Conservation (phyloP, 2,888 invertebrate genomes). For the Magallana nippona region DNA sequence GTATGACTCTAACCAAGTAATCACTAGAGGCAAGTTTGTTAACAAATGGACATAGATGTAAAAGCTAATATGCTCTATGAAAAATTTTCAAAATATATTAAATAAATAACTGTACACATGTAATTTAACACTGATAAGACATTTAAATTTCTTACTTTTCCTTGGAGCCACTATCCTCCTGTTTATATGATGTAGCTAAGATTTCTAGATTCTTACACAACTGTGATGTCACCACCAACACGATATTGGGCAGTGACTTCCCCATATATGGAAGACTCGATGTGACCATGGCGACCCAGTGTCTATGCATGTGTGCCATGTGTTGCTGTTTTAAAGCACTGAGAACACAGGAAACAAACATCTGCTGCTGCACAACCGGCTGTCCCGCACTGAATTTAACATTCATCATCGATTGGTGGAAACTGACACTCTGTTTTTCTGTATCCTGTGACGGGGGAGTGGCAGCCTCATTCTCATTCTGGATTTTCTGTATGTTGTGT, state of each 20-base stretch:
- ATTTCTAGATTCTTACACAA: slow-evolving; percentile 89
- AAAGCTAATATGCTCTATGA: too few species aligned
- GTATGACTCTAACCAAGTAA: too few species aligned
- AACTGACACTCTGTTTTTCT: slow-evolving; percentile 72
- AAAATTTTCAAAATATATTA: not conserved
- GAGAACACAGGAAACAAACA: slow-evolving; percentile 89
- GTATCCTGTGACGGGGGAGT: slow-evolving; percentile 72
- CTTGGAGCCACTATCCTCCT: slow-evolving; percentile 40
- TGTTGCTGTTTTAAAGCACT: slow-evolving; percentile 88
- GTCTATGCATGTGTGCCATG: slow-evolving; percentile 87
- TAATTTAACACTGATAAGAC: not conserved
- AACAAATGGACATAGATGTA: too few species aligned
- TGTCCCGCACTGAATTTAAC: slow-evolving; percentile 70
- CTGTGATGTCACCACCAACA: slow-evolving; percentile 89
- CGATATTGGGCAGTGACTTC: slow-evolving; percentile 87
- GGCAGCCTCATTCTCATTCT: slow-evolving; percentile 48
- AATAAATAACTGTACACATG: too few species aligned
- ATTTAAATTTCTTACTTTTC: not conserved
- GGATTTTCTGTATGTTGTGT: slow-evolving; percentile 84
- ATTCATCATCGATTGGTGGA: slow-evolving; percentile 70
- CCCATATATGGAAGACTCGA: slow-evolving; percentile 89
- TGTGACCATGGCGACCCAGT: slow-evolving; percentile 91
- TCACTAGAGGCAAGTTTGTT: too few species aligned
- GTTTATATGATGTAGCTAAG: slow-evolving; percentile 80
- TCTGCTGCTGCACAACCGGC: slow-evolving; percentile 85